A percentile compares a stretch with the other conserved stretches of the same genome.
Conservation (phyloP, 2,113 vertebrate species). For the Poicephalus meyeri region DNA sequence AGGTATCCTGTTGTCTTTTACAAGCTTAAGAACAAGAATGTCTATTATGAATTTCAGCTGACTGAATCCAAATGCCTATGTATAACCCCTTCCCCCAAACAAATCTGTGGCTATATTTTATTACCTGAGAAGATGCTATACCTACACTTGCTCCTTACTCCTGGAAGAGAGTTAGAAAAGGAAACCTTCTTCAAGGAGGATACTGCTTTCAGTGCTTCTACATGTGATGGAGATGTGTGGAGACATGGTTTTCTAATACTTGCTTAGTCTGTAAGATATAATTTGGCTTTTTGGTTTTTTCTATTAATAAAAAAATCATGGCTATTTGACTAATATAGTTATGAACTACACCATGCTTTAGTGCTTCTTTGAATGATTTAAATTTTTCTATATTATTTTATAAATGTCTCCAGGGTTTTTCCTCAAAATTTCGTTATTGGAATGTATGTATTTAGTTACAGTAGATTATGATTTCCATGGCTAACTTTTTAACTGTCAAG, state of each 20-base stretch:
- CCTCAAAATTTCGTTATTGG: background rate
- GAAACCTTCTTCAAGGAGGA: background rate
- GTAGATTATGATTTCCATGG: background rate
- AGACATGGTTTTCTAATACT: background rate
- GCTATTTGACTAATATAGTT: background rate
- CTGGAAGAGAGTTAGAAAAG: background rate
- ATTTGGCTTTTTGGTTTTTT: background rate
- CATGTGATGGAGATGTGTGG: background rate
- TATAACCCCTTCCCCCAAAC: background rate
- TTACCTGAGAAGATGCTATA: background rate
- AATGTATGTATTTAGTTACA: slow-evolving; percentile 22
- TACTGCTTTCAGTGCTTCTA: background rate
- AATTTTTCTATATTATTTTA: background rate
- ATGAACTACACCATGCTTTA: background rate
- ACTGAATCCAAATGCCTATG: background rate
- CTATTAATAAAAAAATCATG: background rate
- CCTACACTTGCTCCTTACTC: background rate
- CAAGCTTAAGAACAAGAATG: background rate
- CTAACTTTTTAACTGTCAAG: background rate
- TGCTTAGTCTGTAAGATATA: background rate
- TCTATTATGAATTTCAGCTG: background rate
- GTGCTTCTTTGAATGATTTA: background rate
- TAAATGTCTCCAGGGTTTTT: background rate
- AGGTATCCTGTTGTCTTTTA: background rate
- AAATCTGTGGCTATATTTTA: background rate